Evolutionary conservation across 2,888 invertebrate genomes (phyloP), one percentile per base, ranked within the genome.

Genomic region (Clitarchus hookeri): DNA sequence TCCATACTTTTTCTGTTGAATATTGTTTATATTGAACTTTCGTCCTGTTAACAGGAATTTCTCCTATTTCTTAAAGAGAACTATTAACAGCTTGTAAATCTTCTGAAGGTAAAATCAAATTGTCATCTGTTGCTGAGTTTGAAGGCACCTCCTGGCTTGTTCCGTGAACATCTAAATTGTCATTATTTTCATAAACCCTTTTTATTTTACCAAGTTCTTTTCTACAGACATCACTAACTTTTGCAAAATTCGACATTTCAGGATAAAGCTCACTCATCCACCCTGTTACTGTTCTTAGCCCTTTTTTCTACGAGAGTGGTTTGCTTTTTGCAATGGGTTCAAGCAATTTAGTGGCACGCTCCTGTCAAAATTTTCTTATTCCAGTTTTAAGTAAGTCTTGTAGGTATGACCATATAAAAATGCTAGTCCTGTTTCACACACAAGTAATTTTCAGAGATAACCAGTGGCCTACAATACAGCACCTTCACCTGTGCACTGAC

Each of bases 211-310:
- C 44, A 16, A 82, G 1, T 82, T 82, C 1, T n/a, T 82, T 82
- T 44, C 27, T 82, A 19, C 82, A 82, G 8, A 16, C n/a, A 25
- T 82, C 82, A 82, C 82, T n/a, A 82, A 82, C 16, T 82, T 82
- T 82, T 19, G 82, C 82, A 13, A 26, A 11, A n/a, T 1, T 78
- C 11, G 4, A 9, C 11, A 44, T 0, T 82, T 82, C 27, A 4
- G 27, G 9, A 6, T 23, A 65, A 65, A 23, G 65, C 8, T n/a
- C n/a, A 16, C 1, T n/a, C 65, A 65, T 65, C n/a, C 23, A 65
- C 8, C 8, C n/a, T n/a, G 65, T 65, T 65, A 65, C n/a, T n/a
- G 23, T 65, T 65, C 19, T 19, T 65, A 65, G 65, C n/a, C 1
- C 23, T 65, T 65, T 65, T n/a, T 65, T 65, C 1, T 65, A 65